Base-by-base conservation (phyloP, 1,140 invertebrate species). In the Amyelois transitella region DNA sequence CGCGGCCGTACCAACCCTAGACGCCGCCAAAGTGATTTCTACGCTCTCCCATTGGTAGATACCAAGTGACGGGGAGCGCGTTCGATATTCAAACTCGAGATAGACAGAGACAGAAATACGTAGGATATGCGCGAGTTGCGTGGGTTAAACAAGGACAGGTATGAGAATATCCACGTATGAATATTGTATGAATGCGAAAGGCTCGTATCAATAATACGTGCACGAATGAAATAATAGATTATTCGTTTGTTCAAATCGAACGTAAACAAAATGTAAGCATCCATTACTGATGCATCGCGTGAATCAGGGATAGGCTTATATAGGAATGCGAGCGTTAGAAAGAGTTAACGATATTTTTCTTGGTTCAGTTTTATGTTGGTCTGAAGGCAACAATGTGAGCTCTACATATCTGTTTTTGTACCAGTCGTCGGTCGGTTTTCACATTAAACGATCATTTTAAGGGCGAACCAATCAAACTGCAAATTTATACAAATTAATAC, bases 151-250 rank as follows among this genome's bases (percentile, higher is more conserved):
- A 51, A 72, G 67, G 82, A 86, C 32, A 44, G 24, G 21, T 51
- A 52, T 58, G 67, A 12, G 48, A 60, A 53, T 66, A 59, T 78
- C 53, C 48, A 59, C 24, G 38, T 43, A 62, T 85, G 62, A 86
- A 86, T 86, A 77, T 82, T 85, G 81, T 66, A 85, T 82, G 77
- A 75, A 67, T 59, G 62, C 57, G 72, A 77, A 73, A 76, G 67
- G 64, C 67, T 60, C 76, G 72, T 88, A 88, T 88, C 81, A 88
- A 88, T 88, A 88, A 88, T 87, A 86, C 75, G 82, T 67, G 84
- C 68, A 83, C 81, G 85, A 88, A 86, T 86, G 85, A 86, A 88
- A 88, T 88, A 88, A 88, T 88, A 88, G 85, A 86, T 88, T 86
- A 86, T 86, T 82, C 85, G 82, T 88, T 88, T 88, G 85, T 88